Evolutionary conservation across 2,113 vertebrate genomes (phyloP).

Genomic region (Esox niger): DNA sequence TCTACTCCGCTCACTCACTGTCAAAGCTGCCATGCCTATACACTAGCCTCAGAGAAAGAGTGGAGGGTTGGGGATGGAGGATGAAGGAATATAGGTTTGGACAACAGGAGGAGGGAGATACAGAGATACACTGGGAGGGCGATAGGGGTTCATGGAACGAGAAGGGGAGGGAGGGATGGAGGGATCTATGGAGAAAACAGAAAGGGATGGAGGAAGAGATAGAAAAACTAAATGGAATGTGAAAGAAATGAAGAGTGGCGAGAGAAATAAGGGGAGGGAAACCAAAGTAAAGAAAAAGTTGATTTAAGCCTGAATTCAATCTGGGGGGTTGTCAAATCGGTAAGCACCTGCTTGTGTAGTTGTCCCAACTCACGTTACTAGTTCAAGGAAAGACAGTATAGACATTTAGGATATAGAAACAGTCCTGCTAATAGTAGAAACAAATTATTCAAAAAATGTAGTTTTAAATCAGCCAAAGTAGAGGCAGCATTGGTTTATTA

Average conservation of each 20-base stretch:
- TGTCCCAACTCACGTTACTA: no score
- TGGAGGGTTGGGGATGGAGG: background rate
- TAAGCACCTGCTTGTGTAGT: no score
- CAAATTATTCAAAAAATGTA: no score
- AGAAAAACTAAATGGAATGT: no score
- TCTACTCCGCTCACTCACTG: slow-evolving; percentile 28
- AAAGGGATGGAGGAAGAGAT: background rate
- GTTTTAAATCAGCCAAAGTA: no score
- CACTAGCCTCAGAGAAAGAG: background rate
- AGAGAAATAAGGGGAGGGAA: background rate
- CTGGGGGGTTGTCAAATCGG: no score
- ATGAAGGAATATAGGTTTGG: slow-evolving; percentile 2
- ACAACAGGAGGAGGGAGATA: background rate
- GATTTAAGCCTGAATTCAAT: no score
- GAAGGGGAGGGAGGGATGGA: background rate
- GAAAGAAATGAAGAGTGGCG: background rate
- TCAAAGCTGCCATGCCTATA: slow-evolving; percentile 25
- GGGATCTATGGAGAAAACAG: background rate
- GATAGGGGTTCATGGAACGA: background rate
- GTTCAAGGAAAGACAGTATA: no score
- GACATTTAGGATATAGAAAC: no score
- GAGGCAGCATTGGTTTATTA: no score
- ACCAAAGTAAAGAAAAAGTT: background rate
- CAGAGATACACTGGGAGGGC: background rate
- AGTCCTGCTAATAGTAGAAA: no score